A percentile compares a stretch with the other conserved stretches of the same genome.
These are phyloP conservation scores for Notolabrus celidotus DNA, from an alignment of 2,797 vertebrate genomes.

Conservation along the genomic window DNA sequence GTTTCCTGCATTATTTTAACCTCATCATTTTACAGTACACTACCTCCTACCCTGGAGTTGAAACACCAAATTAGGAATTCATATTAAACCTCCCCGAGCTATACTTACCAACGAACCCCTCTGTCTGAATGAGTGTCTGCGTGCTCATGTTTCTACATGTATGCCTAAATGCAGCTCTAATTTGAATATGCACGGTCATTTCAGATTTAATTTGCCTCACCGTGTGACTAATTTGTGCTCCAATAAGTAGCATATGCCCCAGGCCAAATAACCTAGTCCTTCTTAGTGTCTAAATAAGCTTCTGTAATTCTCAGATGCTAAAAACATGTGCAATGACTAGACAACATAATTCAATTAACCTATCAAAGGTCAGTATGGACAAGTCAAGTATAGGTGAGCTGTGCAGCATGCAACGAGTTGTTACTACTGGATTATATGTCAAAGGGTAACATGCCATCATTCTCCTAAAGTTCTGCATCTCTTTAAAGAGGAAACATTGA, in stretches of 20 bases:
- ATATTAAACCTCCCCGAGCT: slow-evolving; percentile 71
- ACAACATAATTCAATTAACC: slow-evolving; percentile 70
- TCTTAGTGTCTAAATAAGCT: slow-evolving; percentile 64
- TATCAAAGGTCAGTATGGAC: slow-evolving; percentile 45
- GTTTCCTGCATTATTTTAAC: slow-evolving; percentile 49
- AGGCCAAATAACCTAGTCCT: slow-evolving; percentile 63
- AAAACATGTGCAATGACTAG: slow-evolving; percentile 62
- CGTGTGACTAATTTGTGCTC: slow-evolving; percentile 79
- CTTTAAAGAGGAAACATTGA: too few species aligned
- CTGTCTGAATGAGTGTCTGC: slow-evolving; percentile 37
- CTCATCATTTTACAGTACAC: slow-evolving; percentile 57
- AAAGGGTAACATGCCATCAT: slow-evolving; percentile 1
- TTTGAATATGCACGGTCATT: slow-evolving; percentile 82
- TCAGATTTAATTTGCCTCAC: slow-evolving; percentile 77
- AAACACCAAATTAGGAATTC: slow-evolving; percentile 69
- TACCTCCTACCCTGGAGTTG: slow-evolving; percentile 55
- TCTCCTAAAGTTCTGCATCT: not conserved
- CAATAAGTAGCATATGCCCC: slow-evolving; percentile 76
- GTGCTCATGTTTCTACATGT: slow-evolving; percentile 51
- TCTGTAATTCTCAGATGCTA: slow-evolving; percentile 53
- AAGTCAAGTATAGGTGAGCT: slow-evolving; percentile 44
- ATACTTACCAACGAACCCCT: slow-evolving; percentile 53
- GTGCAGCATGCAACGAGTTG: slow-evolving; percentile 25
- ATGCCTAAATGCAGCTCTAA: slow-evolving; percentile 65
- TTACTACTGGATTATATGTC: slow-evolving; percentile 12